These are phyloP conservation scores for Sceloporus tristichus DNA, from an alignment of 2,113 vertebrate genomes.

Conservation along the genomic window DNA sequence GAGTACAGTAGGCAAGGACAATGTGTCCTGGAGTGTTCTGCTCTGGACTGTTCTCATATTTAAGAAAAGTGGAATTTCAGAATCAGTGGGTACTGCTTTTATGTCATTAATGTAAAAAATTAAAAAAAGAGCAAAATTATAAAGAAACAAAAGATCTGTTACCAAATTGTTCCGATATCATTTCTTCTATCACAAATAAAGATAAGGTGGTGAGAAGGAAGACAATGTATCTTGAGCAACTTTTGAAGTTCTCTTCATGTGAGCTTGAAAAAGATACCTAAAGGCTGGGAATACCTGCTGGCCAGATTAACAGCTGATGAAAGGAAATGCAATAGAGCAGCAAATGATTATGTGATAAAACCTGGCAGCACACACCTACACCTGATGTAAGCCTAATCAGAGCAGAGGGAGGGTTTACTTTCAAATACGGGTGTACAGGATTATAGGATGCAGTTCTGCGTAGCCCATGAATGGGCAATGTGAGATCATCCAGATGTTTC, in stretches of 20 bases:
- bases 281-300: slow-evolving; percentile 51
- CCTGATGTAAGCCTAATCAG: background rate
- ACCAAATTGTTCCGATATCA: background rate
- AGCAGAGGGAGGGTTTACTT: background rate
- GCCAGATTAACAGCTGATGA: background rate
- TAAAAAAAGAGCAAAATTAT: slow-evolving; percentile 54
- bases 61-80: slow-evolving; percentile 56
- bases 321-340: slow-evolving; percentile 49
- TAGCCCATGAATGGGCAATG: no score
- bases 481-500: no score
- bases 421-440: background rate
- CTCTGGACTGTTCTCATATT: slow-evolving; percentile 56
- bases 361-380: slow-evolving; percentile 44
- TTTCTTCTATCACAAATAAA: background rate
- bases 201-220: slow-evolving; percentile 66
- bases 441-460: background rate
- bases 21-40: slow-evolving; percentile 43
- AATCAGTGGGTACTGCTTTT: slow-evolving; percentile 61
- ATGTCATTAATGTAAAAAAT: slow-evolving; percentile 65
- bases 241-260: background rate
- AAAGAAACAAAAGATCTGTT: background rate
- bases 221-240: slow-evolving; percentile 55
- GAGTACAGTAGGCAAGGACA: slow-evolving; percentile 37
- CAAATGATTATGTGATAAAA: slow-evolving; percentile 32
- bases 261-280: slow-evolving; percentile 56